Evolutionary conservation across 1,140 invertebrate species (phyloP).

Genomic region (Laodelphax striatellus): DNA sequence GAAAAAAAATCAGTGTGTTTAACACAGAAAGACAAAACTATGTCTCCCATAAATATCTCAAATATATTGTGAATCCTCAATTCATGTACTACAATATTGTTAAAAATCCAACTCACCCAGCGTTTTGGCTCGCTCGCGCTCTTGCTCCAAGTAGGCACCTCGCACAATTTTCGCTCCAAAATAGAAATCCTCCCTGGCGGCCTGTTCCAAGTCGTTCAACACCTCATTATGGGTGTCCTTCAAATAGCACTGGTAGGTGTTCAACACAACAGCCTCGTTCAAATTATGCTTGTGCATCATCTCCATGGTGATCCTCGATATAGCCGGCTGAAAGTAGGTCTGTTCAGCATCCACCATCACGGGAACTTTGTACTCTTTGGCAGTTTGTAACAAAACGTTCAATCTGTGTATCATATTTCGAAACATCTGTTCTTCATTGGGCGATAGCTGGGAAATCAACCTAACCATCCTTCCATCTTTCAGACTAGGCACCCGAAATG

Average conservation of each 20-base stretch:
- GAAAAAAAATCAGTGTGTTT: too few species aligned
- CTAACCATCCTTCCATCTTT: conserved; percentile 69
- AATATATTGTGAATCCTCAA: too few species aligned
- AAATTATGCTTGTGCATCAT: conserved; percentile 97
- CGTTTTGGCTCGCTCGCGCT: conserved; percentile 72
- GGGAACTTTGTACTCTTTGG: conserved; percentile 79
- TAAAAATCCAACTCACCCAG: conserved; percentile 40
- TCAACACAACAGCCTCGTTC: conserved; percentile 83
- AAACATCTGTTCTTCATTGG: conserved; percentile 96
- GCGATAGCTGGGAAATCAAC: conserved; percentile 78
- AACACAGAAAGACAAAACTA: too few species aligned
- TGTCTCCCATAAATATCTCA: too few species aligned
- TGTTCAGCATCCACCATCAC: conserved; percentile 99
- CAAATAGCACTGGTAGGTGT: conserved; percentile 98
- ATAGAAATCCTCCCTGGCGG: conserved; percentile 88
- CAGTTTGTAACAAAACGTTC: conserved; percentile 83
- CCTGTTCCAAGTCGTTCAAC: conserved; percentile 84
- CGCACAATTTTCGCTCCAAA: conserved; percentile 97
- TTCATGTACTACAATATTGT: too few species aligned
- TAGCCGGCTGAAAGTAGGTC: conserved; percentile 98
- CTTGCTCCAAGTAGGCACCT: conserved; percentile 96
- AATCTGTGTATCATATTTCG: conserved; percentile 91
- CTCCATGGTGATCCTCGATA: conserved; percentile 90
- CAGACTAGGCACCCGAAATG: conserved; percentile 88
- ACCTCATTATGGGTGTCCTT: conserved; percentile 83